Conservation (phyloP, 1,140 invertebrate species). For the Coelopa frigida region DNA sequence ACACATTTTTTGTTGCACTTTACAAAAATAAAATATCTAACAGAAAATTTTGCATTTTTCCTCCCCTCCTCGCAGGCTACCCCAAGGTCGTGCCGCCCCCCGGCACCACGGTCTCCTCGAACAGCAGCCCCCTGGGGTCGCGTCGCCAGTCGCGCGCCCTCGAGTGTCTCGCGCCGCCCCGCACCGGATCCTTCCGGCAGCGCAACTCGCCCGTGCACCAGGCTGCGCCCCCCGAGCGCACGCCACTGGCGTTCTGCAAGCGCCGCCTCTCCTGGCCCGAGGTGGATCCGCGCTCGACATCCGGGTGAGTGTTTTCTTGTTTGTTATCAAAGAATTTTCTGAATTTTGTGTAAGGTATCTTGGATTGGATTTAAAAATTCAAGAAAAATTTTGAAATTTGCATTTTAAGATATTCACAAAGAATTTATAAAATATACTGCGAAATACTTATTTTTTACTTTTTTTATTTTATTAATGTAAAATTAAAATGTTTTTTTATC, state of each 20-base stretch:
- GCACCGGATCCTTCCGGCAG: constrained; percentile 55
- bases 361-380: too few species aligned
- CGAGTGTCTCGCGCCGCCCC: constrained; percentile 53
- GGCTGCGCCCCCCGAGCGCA: constrained; percentile 52
- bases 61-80: constrained; percentile 31
- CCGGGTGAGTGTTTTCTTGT: constrained; percentile 54
- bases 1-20: too few species aligned
- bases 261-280: constrained; percentile 71
- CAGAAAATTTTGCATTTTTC: too few species aligned
- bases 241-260: constrained; percentile 62
- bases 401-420: too few species aligned
- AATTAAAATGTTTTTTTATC: too few species aligned
- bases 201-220: constrained; percentile 42
- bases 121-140: constrained; percentile 27
- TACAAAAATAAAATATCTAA: too few species aligned
- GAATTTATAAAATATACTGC: too few species aligned
- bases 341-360: too few species aligned
- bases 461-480: too few species aligned
- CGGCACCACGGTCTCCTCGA: constrained; percentile 46
- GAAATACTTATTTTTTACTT: too few species aligned
- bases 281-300: constrained; percentile 69
- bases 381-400: too few species aligned
- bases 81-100: constrained; percentile 49
- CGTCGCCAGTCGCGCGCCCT: constrained; percentile 49
- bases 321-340: too few species aligned